phyloP scores from a whole-genome alignment of 2,888 invertebrate genomes.

The Drosophila neoperkinsi region DNA sequence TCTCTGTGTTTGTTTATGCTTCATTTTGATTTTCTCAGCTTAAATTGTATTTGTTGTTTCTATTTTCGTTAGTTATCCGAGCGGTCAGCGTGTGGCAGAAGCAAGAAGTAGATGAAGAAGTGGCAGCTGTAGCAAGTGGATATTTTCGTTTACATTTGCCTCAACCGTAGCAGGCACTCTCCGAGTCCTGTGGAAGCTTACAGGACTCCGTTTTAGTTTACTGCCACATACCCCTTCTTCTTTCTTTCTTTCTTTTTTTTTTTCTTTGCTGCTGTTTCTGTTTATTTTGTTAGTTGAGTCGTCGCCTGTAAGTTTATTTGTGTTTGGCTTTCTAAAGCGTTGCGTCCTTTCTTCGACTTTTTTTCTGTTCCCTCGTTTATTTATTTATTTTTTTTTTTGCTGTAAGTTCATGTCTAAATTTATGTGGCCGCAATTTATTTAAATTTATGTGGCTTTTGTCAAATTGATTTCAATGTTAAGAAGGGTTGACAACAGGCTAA shows the following conservation, averaged over 20 bases:
- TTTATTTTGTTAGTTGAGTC: slow-evolving; percentile 81
- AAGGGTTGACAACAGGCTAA: slow-evolving; percentile 80
- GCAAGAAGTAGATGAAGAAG: slow-evolving; percentile 1
- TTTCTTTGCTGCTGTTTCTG: slow-evolving; percentile 42
- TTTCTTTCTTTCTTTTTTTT: background rate
- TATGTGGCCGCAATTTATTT: slow-evolving; percentile 80
- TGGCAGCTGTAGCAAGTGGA: slow-evolving; percentile 32
- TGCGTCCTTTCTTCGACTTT: slow-evolving; percentile 10
- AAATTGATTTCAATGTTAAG: slow-evolving; percentile 80
- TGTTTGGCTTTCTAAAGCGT: slow-evolving; percentile 67
- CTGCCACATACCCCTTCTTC: slow-evolving; percentile 50
- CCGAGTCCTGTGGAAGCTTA: slow-evolving; percentile 4
- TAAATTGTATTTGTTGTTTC: slow-evolving; percentile 80
- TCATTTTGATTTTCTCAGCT: slow-evolving; percentile 78
- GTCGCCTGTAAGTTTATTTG: slow-evolving; percentile 77
- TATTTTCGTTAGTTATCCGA: slow-evolving; percentile 74
- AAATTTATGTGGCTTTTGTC: slow-evolving; percentile 82
- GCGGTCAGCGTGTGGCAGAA: slow-evolving; percentile 32
- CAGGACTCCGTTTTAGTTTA: slow-evolving; percentile 56
- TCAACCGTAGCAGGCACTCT: slow-evolving; percentile 17
- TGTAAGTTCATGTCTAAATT: slow-evolving; percentile 72
- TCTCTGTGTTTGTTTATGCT: slow-evolving; percentile 74
- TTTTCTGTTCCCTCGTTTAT: slow-evolving; percentile 7
- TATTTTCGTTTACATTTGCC: slow-evolving; percentile 59
- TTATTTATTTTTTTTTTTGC: slow-evolving; percentile 2